Conservation (phyloP, 2,888 invertebrate species). For the Callosobruchus maculatus region DNA sequence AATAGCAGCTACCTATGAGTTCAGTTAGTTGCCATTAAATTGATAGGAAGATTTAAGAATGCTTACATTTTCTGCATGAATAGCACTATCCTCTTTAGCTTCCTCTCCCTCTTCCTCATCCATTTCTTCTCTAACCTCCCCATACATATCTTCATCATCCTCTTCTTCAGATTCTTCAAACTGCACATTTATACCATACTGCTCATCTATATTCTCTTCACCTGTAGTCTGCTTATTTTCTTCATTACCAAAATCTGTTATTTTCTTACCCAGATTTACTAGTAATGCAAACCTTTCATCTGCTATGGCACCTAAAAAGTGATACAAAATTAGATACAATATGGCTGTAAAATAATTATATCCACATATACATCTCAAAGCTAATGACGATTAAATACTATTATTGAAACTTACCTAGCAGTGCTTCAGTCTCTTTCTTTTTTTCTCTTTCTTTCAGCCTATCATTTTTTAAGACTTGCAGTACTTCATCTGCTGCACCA, state of each 20-base stretch:
- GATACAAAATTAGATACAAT: no score
- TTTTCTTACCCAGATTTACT: slow-evolving; percentile 96
- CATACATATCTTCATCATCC: slow-evolving; percentile 93
- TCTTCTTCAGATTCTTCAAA: slow-evolving; percentile 98
- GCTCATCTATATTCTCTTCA: slow-evolving; percentile 93
- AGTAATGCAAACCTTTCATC: slow-evolving; percentile 89
- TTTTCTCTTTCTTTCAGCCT: slow-evolving; percentile 89
- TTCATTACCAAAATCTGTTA: slow-evolving; percentile 90
- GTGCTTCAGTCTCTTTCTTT: slow-evolving; percentile 84
- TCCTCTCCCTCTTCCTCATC: slow-evolving; percentile 80
- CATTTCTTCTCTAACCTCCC: slow-evolving; percentile 82
- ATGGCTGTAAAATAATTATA: no score
- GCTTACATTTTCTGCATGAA: slow-evolving; percentile 66
- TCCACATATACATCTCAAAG: no score
- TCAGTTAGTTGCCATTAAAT: no score
- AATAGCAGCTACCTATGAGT: no score
- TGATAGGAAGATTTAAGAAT: slow-evolving; percentile 1
- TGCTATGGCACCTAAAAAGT: slow-evolving; percentile 55
- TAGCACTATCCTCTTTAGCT: slow-evolving; percentile 66
- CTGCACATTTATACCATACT: slow-evolving; percentile 98
- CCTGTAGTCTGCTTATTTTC: slow-evolving; percentile 49
- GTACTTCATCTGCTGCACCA: slow-evolving; percentile 98
- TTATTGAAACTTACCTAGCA: slow-evolving; percentile 64
- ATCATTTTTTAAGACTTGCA: slow-evolving; percentile 93
- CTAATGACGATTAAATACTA: no score